A percentile compares a stretch with the other conserved stretches of the same genome.
Conservation (phyloP, 1,140 invertebrate species). For the Pseudomyrmex flavicornis region DNA sequence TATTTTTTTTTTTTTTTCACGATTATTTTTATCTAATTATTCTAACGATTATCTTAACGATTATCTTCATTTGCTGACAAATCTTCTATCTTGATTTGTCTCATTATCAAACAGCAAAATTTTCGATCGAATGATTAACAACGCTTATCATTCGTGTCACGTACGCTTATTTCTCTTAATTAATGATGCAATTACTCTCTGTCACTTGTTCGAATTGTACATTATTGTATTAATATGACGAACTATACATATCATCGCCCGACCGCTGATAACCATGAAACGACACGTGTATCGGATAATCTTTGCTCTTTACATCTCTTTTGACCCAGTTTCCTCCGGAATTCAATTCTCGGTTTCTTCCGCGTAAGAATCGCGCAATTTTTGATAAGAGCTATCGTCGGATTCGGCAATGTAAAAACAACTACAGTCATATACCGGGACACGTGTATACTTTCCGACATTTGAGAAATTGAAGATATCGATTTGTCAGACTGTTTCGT, state of each 20-base stretch:
- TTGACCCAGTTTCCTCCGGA: not conserved
- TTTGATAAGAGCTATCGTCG: not conserved
- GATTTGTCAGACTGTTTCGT: not conserved
- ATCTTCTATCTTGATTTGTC: not conserved
- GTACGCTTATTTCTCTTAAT: not conserved
- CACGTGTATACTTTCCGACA: too few species aligned
- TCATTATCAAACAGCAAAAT: not conserved
- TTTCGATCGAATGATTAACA: too few species aligned
- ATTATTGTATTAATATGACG: slow-evolving; percentile 10
- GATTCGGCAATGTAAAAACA: not conserved
- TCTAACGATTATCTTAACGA: not conserved
- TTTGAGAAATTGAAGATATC: not conserved
- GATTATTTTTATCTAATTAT: too few species aligned
- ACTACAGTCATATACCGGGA: not conserved
- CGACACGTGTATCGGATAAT: slow-evolving; percentile 8
- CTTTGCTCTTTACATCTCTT: slow-evolving; percentile 18
- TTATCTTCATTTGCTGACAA: not conserved
- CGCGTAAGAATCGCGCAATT: not conserved
- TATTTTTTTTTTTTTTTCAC: too few species aligned
- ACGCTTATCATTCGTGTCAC: not conserved
- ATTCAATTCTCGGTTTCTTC: not conserved
- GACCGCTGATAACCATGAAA: slow-evolving; percentile 12
- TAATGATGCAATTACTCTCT: not conserved
- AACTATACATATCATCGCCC: not conserved
- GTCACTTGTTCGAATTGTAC: not conserved